These are phyloP conservation scores for Syrista parreyssii DNA, from an alignment of 2,888 invertebrate species.

Conservation along the genomic window DNA sequence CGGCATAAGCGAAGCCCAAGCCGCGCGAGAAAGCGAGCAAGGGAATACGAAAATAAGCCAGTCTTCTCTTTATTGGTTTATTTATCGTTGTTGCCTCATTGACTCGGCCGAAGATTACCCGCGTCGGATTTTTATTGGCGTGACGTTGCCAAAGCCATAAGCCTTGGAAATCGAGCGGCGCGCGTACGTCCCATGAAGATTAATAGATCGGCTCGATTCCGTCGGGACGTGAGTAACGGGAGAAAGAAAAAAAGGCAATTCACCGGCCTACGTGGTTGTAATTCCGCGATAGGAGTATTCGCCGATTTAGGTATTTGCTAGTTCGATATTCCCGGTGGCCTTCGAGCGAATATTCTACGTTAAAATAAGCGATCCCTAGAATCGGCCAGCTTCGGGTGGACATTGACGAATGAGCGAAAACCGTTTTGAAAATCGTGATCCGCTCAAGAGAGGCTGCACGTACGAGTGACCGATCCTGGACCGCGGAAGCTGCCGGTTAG, in stretches of 20 bases:
- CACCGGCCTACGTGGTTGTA: too few species aligned
- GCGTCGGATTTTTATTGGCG: constrained; percentile 60
- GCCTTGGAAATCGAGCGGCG: constrained; percentile 35
- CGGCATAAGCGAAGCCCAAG: not conserved
- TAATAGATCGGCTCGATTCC: constrained; percentile 32
- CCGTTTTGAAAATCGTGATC: constrained; percentile 1
- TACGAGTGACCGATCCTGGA: constrained; percentile 17
- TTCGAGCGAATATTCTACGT: too few species aligned
- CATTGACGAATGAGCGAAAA: too few species aligned
- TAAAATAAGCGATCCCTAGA: too few species aligned
- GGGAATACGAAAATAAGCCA: constrained; percentile 3
- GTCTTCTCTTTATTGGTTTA: constrained; percentile 53
- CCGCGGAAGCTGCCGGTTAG: constrained; percentile 34
- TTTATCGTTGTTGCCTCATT: constrained; percentile 48
- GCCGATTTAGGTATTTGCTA: too few species aligned
- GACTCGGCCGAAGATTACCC: constrained; percentile 51
- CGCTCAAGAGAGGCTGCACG: not conserved
- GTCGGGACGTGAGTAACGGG: too few species aligned
- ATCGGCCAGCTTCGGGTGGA: too few species aligned
- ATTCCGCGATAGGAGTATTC: too few species aligned
- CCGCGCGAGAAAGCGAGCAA: not conserved
- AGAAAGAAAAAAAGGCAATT: too few species aligned
- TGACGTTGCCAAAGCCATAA: constrained; percentile 19
- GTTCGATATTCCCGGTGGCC: too few species aligned
- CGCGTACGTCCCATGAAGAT: constrained; percentile 54